Base-by-base conservation (phyloP, 2,797 vertebrate genomes). In the Gadopsis marmoratus region DNA sequence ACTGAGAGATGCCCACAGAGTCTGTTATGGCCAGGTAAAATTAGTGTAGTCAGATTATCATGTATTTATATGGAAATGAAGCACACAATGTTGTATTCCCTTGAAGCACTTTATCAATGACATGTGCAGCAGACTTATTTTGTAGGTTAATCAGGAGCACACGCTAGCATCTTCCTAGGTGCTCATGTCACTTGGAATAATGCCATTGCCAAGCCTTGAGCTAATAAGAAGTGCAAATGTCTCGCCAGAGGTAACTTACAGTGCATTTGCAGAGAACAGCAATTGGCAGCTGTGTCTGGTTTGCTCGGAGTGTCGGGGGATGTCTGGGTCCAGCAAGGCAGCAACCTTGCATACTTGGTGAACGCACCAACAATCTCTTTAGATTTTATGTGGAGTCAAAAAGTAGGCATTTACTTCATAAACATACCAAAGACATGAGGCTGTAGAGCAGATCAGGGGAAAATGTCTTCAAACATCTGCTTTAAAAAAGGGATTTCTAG, bases 91-190 rank as follows among this genome's bases (percentile, higher is more conserved):
- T 82, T 74, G 76, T 41, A 67, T 72, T 65, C 70, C 78, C 58
- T 60, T 23, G 23, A 73, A 82, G 82, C 85, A 89, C 81, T 86
- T 89, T 79, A 87, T 82, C 65, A 63, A 50, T 63, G 51, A 79
- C 37, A 67, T 17, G 17, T 68, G 62, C 62, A 61, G 70, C 67
- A 41, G 35, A 51, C 11, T 66, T 29, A 5, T 84, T 84, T 73
- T 76, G 14, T 58, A 71, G 53, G 72, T 77, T 83, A 69, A 81
- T 82, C 62, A 47, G 78, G 66, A 83, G 75, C 70, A 64, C 60
- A 59, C 12, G 35, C 45, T 79, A 69, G 74, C 83, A 68, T 74
- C 65, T 48, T 29, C 65, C 56, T 58, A 55, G 59, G 70, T 69
- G 64, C 74, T 85, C 50, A 2, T 50, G 65, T 83, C 79, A 77